Conservation (phyloP, 2,888 invertebrate species). For the Dynastes maya region DNA sequence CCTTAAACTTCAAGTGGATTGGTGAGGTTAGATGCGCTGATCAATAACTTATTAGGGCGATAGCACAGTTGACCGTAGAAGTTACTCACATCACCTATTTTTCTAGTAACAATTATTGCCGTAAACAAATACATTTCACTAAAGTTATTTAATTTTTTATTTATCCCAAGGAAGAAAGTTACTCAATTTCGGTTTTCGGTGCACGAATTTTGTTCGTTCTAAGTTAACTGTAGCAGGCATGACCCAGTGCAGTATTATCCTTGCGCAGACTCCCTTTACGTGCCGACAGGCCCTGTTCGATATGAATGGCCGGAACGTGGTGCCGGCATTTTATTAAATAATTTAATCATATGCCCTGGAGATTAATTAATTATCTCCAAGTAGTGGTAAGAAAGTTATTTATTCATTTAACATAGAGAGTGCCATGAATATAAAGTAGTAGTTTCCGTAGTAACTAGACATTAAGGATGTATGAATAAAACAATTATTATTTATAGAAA, state of each 20-base stretch:
- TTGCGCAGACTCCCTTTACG: conserved; percentile 20
- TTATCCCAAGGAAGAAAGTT: not conserved
- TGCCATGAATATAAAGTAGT: conserved; percentile 1
- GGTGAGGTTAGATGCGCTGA: conserved; percentile 18
- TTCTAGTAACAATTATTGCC: not conserved
- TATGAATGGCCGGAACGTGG: not conserved
- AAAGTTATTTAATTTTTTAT: not conserved
- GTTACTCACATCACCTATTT: not conserved
- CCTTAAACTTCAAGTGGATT: not conserved
- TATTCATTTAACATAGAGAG: not conserved
- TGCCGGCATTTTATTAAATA: not conserved
- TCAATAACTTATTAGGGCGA: conserved; percentile 31
- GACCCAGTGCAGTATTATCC: not conserved
- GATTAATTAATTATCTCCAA: not conserved
- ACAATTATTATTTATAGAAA: no score
- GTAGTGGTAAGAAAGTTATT: not conserved
- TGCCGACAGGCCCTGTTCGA: conserved; percentile 1
- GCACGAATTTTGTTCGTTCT: conserved; percentile 2
- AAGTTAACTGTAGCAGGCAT: conserved; percentile 12
- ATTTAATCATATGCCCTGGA: not conserved
- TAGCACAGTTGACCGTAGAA: not conserved
- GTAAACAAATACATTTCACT: conserved; percentile 31
- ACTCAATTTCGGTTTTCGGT: not conserved
- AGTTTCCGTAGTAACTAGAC: not conserved
- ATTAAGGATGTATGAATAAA: no score